These are phyloP conservation scores for Sisor rabdophorus DNA, from an alignment of 2,113 vertebrate genomes.

Conservation along the genomic window DNA sequence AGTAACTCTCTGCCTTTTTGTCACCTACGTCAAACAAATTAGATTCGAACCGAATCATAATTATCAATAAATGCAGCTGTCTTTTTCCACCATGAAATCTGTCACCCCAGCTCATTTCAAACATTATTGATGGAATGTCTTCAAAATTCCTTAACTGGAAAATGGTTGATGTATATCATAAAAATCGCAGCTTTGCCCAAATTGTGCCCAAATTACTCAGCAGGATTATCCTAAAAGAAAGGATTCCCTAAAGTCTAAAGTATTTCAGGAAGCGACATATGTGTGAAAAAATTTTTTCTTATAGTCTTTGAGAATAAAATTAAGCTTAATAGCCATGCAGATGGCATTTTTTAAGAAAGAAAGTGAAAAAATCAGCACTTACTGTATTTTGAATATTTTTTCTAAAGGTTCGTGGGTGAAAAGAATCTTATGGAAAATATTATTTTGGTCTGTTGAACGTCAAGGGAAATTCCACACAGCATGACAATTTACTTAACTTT, in stretches of 20 bases:
- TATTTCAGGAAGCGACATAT: slow-evolving; percentile 50
- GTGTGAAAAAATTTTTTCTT: slow-evolving; percentile 35
- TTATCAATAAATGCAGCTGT: slow-evolving; percentile 42
- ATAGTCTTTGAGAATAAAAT: slow-evolving; percentile 33
- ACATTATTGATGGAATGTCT: slow-evolving; percentile 52
- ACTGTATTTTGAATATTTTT: slow-evolving; percentile 60
- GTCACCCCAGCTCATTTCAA: slow-evolving; percentile 42
- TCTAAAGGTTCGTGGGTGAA: slow-evolving; percentile 56
- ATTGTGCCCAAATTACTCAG: slow-evolving; percentile 56
- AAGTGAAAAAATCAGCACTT: slow-evolving; percentile 57
- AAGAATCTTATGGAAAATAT: slow-evolving; percentile 72
- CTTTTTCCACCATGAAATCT: slow-evolving; percentile 33
- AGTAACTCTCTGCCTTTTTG: slow-evolving; percentile 35
- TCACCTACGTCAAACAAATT: slow-evolving; percentile 45
- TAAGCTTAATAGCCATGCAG: slow-evolving; percentile 46
- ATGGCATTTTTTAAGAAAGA: slow-evolving; percentile 61
- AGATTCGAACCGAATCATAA: slow-evolving; percentile 38
- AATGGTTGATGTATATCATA: slow-evolving; percentile 46
- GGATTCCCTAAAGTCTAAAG: slow-evolving; percentile 37
- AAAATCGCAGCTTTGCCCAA: slow-evolving; percentile 34
- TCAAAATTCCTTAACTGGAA: slow-evolving; percentile 52
- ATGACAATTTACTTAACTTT: slow-evolving; percentile 73
- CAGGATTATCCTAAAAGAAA: slow-evolving; percentile 30
- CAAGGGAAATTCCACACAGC: slow-evolving; percentile 70
- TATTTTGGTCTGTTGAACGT: slow-evolving; percentile 69